phyloP scores from a whole-genome alignment of 1,140 invertebrate genomes.

The Listronotus bonariensis region DNA sequence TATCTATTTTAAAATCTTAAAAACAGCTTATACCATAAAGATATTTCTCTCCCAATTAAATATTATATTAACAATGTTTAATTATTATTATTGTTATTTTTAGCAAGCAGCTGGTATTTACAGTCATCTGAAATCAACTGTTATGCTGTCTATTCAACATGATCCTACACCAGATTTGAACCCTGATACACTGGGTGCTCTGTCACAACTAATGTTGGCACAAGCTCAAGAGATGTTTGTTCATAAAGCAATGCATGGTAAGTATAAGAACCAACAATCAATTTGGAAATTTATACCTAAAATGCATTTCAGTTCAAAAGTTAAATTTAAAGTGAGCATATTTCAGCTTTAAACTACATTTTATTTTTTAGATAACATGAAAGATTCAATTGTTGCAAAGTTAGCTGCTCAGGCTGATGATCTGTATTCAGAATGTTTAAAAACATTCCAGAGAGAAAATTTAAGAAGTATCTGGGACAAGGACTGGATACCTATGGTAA shows the following conservation, averaged over 20 bases:
- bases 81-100: no score
- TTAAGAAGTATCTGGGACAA: conserved; percentile 87
- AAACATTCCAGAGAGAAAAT: conserved; percentile 85
- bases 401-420: conserved; percentile 91
- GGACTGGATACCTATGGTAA: conserved; percentile 78
- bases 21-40: no score
- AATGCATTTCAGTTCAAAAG: no score
- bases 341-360: no score
- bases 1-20: no score
- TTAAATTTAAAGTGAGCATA: no score
- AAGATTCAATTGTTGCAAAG: conserved; percentile 89
- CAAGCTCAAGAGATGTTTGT: conserved; percentile 98
- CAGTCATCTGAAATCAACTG: conserved; percentile 82
- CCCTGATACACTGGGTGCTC: conserved; percentile 85
- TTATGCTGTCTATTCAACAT: conserved; percentile 85
- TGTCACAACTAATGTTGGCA: conserved; percentile 90
- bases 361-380: conserved; percentile 88
- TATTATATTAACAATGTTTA: not conserved
- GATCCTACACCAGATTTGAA: conserved; percentile 95
- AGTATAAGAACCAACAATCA: conserved; percentile 26
- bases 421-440: conserved; percentile 88
- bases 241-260: conserved; percentile 90
- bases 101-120: conserved; percentile 93
- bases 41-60: no score
- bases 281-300: no score